Evolutionary conservation across 2,888 invertebrate species (phyloP), one percentile per base, ranked within the genome.

Genomic region (Drosophila kanekoi): DNA sequence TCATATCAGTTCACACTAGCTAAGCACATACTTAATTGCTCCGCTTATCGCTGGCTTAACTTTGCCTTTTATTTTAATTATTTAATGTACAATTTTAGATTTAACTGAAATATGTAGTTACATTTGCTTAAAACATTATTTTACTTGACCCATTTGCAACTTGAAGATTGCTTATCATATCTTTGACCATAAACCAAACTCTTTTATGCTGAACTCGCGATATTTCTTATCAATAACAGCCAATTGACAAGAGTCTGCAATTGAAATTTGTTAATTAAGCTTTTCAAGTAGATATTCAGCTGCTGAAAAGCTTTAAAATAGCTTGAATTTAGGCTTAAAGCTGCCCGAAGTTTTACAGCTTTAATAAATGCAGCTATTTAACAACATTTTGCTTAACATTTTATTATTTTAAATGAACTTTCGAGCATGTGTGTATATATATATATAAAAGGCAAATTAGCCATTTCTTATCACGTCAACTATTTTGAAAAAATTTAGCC

Each of bases 91-190:
- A 28, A 2, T 28, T 20, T 37, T 35, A 35, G 0, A 1, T 13
- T 11, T 13, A 35, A 13, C 35, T 13, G 0, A 35, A 35, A 49
- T 20, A 23, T 23, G 8, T 48, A 13, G 8, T 1, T 52, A 4
- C 5, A 16, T 14, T 14, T 52, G 11, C 3, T 35, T 9, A 5
- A 52, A 20, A 28, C 23, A 28, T 16, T 14, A 28, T 4, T 44
- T 35, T n/a, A 28, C 4, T 69, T 69, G 28, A 28, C 16, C 43
- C 35, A 43, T 41, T 33, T 59, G 16, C 23, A 49, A 52, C 14
- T 48, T 5, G n/a, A 52, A 49, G 64, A 75, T 56, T 73, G 32
- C 59, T 52, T 73, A 67, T 52, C 56, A 60, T 49, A 67, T 18
- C 47, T 40, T n/a, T 35, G 37, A 33, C 20, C 16, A 47, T 40